Evolutionary conservation across 2,797 vertebrate species (phyloP).

Genomic region (Hafferia zeledoni): DNA sequence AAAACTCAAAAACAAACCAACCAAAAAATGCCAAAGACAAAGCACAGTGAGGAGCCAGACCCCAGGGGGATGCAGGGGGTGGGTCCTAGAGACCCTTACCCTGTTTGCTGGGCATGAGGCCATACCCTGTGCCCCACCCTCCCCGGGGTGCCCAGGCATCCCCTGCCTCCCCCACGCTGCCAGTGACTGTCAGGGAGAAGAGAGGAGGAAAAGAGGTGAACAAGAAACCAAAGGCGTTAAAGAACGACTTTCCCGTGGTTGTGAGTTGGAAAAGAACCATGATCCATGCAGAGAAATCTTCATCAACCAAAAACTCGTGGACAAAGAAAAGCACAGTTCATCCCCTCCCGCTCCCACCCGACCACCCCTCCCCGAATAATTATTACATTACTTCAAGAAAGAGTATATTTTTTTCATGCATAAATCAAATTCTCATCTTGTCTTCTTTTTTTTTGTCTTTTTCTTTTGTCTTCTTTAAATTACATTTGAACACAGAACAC

Average conservation of each 20-base stretch:
- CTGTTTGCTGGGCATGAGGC: neutral
- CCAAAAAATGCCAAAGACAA: neutral
- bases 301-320: constrained; percentile 66
- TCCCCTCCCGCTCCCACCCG: constrained; percentile 46
- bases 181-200: constrained; percentile 64
- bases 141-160: neutral
- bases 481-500: constrained; percentile 95
- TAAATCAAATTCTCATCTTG: constrained; percentile 82
- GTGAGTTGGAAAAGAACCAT: neutral
- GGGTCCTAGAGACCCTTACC: neutral
- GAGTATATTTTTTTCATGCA: constrained; percentile 96
- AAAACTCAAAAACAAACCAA: neutral
- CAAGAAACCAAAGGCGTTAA: constrained; percentile 62
- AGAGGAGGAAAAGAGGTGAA: neutral
- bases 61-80: fast-evolving
- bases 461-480: constrained; percentile 84
- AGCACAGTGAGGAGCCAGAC: neutral
- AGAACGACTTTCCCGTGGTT: constrained; percentile 69
- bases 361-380: constrained; percentile 70
- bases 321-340: constrained; percentile 47
- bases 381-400: constrained; percentile 90
- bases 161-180: neutral
- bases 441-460: constrained; percentile 65
- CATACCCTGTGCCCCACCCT: neutral
- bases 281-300: constrained; percentile 69